Conservation (phyloP, 2,888 invertebrate species). For the Frankliniella intonsa region DNA sequence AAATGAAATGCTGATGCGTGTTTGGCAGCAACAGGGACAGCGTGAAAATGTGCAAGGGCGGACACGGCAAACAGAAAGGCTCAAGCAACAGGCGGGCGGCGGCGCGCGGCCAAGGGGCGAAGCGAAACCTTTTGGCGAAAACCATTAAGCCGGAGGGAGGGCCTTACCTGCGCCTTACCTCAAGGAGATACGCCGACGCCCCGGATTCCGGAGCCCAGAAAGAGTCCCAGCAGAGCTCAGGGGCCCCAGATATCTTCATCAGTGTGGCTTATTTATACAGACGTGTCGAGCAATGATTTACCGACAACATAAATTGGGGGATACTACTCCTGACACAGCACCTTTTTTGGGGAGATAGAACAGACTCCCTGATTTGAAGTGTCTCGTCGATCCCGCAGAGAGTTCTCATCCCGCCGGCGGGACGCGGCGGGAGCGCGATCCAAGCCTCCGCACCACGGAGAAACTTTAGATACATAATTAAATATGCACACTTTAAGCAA, state of each 20-base stretch:
- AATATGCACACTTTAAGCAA: too few species aligned
- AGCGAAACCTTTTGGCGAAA: not conserved
- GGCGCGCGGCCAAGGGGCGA: too few species aligned
- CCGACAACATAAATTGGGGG: conserved; percentile 18
- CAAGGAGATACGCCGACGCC: too few species aligned
- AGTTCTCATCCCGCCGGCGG: too few species aligned
- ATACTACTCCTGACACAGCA: conserved; percentile 1
- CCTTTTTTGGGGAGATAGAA: not conserved
- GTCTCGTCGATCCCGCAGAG: not conserved
- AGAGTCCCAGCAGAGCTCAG: not conserved
- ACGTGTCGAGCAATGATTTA: conserved; percentile 18
- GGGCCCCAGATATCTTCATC: conserved; percentile 23
- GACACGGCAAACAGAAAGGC: not conserved
- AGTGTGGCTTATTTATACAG: conserved; percentile 20
- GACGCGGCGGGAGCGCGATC: too few species aligned
- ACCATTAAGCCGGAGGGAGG: not conserved
- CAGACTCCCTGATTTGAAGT: not conserved
- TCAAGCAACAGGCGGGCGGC: too few species aligned
- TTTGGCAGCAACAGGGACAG: not conserved
- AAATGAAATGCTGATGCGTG: too few species aligned
- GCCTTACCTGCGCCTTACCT: not conserved
- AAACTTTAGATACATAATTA: too few species aligned
- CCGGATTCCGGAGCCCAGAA: not conserved
- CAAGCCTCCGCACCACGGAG: not conserved
- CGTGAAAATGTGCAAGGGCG: not conserved